Percentiles rank a stretch among this genome's conserved stretches.
Conservation (phyloP, 2,888 invertebrate genomes). For the Elegia similella region DNA sequence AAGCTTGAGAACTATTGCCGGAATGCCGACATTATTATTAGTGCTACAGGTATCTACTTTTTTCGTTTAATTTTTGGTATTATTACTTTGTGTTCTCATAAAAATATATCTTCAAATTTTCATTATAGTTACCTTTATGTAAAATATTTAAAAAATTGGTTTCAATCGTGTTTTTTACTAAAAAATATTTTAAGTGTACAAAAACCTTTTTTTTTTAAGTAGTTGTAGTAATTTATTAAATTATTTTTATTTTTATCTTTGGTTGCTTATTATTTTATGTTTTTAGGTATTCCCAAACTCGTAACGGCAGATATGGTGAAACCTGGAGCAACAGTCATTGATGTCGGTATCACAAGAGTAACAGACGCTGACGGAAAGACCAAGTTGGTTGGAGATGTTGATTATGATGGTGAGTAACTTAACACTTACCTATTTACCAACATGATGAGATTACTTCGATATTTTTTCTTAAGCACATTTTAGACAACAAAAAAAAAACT, state of each 20-base stretch:
- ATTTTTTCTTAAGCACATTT: no score
- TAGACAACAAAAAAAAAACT: no score
- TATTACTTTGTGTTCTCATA: conserved; percentile 7
- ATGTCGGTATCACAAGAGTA: conserved; percentile 92
- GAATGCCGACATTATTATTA: conserved; percentile 89
- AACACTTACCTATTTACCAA: no score
- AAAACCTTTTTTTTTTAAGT: no score
- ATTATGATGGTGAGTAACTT: conserved; percentile 86
- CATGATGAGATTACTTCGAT: no score
- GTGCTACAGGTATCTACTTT: conserved; percentile 83
- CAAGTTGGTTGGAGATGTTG: conserved; percentile 93
- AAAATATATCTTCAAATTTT: not conserved
- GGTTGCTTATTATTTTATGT: conserved; percentile 16
- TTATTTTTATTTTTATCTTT: conserved; percentile 8
- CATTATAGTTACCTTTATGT: no score
- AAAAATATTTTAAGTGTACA: no score
- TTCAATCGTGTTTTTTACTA: no score
- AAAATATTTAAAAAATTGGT: no score
- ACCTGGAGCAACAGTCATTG: conserved; percentile 93
- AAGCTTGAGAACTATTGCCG: conserved; percentile 86
- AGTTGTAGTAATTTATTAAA: not conserved
- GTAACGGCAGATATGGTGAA: conserved; percentile 93
- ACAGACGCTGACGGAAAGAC: conserved; percentile 84
- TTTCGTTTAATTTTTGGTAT: conserved; percentile 3
- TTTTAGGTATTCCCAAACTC: conserved; percentile 85